A percentile compares a stretch with the other conserved stretches of the same genome.
phyloP scores from a whole-genome alignment of 1,140 invertebrate species.

The Cotesia vestalis region DNA sequence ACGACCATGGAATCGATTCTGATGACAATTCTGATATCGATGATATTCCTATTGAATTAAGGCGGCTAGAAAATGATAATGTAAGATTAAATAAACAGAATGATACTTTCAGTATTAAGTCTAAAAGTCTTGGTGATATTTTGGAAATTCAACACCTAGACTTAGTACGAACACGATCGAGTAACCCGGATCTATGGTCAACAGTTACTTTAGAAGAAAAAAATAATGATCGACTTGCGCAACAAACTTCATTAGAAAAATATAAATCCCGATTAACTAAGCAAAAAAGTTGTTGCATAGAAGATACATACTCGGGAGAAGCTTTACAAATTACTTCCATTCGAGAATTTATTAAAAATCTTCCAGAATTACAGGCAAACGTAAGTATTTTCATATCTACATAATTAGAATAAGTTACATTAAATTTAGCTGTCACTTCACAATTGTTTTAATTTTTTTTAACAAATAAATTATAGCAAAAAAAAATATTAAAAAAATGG shows the following conservation, averaged over 20 bases:
- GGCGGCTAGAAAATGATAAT: constrained; percentile 82
- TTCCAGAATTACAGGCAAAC: constrained; percentile 55
- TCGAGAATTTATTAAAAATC: constrained; percentile 52
- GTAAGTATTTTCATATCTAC: constrained; percentile 6
- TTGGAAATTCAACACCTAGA: constrained; percentile 73
- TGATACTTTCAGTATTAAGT: constrained; percentile 72
- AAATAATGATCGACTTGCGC: constrained; percentile 43
- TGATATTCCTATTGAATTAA: constrained; percentile 87
- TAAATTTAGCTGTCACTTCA: no score
- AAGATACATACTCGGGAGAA: constrained; percentile 51
- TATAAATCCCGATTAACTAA: constrained; percentile 57
- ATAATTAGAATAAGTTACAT: no score
- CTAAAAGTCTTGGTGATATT: constrained; percentile 83
- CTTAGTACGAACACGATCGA: constrained; percentile 77
- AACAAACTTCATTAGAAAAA: neutral
- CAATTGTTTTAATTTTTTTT: no score
- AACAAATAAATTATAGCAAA: no score
- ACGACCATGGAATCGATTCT: constrained; percentile 65
- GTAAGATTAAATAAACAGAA: constrained; percentile 65
- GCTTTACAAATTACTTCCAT: constrained; percentile 59
- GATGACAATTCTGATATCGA: constrained; percentile 74
- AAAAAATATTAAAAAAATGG: no score
- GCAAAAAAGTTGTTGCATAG: constrained; percentile 55
- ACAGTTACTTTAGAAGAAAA: constrained; percentile 53
- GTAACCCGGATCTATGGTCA: constrained; percentile 73